A percentile compares a stretch with the other conserved stretches of the same genome.
These are phyloP conservation scores for Drosophila albomicans DNA, from an alignment of 1,140 invertebrate species.

Conservation along the genomic window DNA sequence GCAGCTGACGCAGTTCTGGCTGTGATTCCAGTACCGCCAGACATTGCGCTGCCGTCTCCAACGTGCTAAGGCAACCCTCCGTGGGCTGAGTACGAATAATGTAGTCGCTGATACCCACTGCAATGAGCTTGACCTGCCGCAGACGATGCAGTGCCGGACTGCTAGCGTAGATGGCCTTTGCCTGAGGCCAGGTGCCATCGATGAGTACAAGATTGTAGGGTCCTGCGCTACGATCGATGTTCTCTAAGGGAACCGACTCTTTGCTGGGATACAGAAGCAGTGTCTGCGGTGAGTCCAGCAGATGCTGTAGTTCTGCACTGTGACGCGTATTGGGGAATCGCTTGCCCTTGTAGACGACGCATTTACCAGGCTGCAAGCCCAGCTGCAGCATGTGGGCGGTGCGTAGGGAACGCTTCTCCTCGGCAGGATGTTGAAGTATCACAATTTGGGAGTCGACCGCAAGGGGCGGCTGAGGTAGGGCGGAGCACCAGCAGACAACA, in stretches of 20 bases:
- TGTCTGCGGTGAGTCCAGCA: constrained; percentile 90
- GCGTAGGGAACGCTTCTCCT: constrained; percentile 94
- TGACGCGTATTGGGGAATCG: constrained; percentile 91
- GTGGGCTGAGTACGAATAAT: constrained; percentile 97
- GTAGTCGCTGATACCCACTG: constrained; percentile 91
- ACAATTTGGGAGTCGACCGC: constrained; percentile 90
- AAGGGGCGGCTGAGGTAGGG: constrained; percentile 89
- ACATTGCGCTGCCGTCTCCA: constrained; percentile 95
- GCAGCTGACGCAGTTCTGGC: constrained; percentile 87
- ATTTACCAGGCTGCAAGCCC: constrained; percentile 90
- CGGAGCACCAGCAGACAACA: constrained; percentile 95
- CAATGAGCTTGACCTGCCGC: constrained; percentile 91
- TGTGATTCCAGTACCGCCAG: constrained; percentile 91
- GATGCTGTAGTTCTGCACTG: constrained; percentile 87
- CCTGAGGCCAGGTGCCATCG: constrained; percentile 98
- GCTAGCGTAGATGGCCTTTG: constrained; percentile 93
- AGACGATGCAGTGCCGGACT: constrained; percentile 89
- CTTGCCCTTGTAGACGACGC: constrained; percentile 93
- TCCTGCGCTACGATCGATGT: constrained; percentile 85
- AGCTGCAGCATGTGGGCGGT: constrained; percentile 95
- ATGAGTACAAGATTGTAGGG: constrained; percentile 93
- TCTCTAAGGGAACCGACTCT: constrained; percentile 86
- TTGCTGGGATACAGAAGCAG: constrained; percentile 93
- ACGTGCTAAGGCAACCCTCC: constrained; percentile 95
- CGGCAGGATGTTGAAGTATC: constrained; percentile 96